Conservation (phyloP, 2,888 invertebrate genomes). For the Oscheius myriophilus region DNA sequence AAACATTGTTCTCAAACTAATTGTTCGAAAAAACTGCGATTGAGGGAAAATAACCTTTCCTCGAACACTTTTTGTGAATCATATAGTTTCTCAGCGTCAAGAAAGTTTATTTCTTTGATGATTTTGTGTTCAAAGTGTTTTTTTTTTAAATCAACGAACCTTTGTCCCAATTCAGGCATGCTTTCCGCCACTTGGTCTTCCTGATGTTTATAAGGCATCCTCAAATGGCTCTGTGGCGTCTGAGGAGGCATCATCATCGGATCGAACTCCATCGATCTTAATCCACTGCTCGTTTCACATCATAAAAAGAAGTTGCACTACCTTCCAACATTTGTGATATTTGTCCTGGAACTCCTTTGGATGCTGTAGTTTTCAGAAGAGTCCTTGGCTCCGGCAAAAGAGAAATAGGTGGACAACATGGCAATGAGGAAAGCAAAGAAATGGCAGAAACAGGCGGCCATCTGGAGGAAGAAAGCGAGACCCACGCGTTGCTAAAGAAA, state of each 20-base stretch:
- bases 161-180: slow-evolving; percentile 64
- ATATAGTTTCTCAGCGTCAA: too few species aligned
- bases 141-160: not conserved
- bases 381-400: slow-evolving; percentile 59
- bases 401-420: slow-evolving; percentile 66
- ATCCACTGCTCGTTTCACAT: slow-evolving; percentile 11
- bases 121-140: too few species aligned
- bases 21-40: too few species aligned
- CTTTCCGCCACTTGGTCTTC: slow-evolving; percentile 61
- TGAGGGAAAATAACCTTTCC: too few species aligned
- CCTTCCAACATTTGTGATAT: slow-evolving; percentile 69
- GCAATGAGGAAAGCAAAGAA: slow-evolving; percentile 66
- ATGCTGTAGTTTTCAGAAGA: slow-evolving; percentile 62
- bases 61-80: too few species aligned
- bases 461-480: slow-evolving; percentile 67
- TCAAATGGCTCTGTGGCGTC: slow-evolving; percentile 50
- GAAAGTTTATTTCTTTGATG: too few species aligned
- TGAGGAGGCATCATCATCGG: slow-evolving; percentile 60
- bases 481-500: slow-evolving; percentile 66
- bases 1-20: too few species aligned
- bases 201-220: slow-evolving; percentile 45
- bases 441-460: slow-evolving; percentile 68
- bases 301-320: slow-evolving; percentile 20
- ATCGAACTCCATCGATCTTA: slow-evolving; percentile 69
- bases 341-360: slow-evolving; percentile 65